Base-by-base conservation (phyloP, 37 sponge, comb jelly and placozoan genomes). In the Mnemiopsis leidyi region DNA sequence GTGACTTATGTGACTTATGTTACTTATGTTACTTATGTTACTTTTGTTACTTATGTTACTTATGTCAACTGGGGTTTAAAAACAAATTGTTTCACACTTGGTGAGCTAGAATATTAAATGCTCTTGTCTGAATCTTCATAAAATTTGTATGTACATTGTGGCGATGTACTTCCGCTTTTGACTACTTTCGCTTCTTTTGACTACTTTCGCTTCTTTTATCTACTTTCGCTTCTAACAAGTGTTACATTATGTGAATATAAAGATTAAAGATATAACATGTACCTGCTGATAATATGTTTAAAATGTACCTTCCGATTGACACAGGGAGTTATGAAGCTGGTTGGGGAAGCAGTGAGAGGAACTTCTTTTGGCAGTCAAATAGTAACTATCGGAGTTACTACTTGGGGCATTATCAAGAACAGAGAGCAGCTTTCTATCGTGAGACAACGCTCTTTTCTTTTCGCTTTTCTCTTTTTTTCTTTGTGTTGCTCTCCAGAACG, bases 291-390 rank as follows among this genome's bases (percentile, higher is more conserved):
- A n/a, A n/a, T n/a, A n/a, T n/a, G n/a, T n/a, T n/a, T n/a, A n/a
- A n/a, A n/a, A n/a, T n/a, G n/a, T n/a, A n/a, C n/a, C n/a, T n/a
- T n/a, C n/a, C n/a, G n/a, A n/a, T n/a, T n/a, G n/a, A n/a, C n/a
- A 28, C 90, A 85, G 90, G 90, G 90, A 25, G 90, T 85, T 0
- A 85, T 85, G 90, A 85, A 85, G 90, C 67, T 85, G 90, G 90
- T 85, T 40, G 90, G 90, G 3, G 90, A 85, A 40, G 90, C 90
- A 21, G 90, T 85, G 48, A 36, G 90, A 26, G 90, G 90, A 36
- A 85, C 67, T 3, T 85, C 90, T 24, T 85, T 85, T 32, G 90
- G 90, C 24, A 85, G 90, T 85, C 90, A 85, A 30, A 85, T 85
- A 23, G 35, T 85, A 2, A 85, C 90, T 0, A 85, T 85, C 9